Evolutionary conservation across 2,797 vertebrate species (phyloP).

Genomic region (Acipenser oxyrinchus): DNA sequence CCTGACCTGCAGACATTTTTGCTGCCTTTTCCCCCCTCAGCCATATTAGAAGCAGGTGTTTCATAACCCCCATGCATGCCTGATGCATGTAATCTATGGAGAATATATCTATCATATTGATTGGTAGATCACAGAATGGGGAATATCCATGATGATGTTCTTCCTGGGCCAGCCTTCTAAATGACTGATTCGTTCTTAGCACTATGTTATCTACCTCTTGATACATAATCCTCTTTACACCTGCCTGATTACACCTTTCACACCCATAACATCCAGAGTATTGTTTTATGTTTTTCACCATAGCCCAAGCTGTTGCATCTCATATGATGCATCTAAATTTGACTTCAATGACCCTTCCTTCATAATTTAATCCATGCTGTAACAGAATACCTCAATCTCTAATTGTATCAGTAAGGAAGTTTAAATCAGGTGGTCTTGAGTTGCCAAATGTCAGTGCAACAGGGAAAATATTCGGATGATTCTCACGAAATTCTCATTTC

Average conservation of each 20-base stretch:
- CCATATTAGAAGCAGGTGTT: background rate
- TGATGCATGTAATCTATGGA: conserved; percentile 1
- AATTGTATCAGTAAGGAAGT: background rate
- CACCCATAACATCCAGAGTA: no score
- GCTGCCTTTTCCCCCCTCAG: no score
- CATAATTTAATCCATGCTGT: background rate
- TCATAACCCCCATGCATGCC: background rate
- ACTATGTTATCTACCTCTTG: no score
- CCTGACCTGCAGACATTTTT: no score
- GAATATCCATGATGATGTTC: no score
- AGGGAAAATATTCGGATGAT: background rate
- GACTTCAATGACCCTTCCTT: background rate
- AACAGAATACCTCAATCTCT: background rate
- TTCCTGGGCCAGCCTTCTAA: no score
- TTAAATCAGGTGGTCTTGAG: background rate
- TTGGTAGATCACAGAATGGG: no score
- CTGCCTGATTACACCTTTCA: no score
- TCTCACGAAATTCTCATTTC: no score
- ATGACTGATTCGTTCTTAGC: no score
- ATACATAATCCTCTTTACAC: no score
- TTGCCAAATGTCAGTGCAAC: background rate
- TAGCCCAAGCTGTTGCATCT: background rate
- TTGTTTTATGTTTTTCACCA: background rate
- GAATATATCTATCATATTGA: background rate
- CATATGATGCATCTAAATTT: background rate